phyloP scores from a whole-genome alignment of 2,113 vertebrate species.

The Lasiurus cinereus region DNA sequence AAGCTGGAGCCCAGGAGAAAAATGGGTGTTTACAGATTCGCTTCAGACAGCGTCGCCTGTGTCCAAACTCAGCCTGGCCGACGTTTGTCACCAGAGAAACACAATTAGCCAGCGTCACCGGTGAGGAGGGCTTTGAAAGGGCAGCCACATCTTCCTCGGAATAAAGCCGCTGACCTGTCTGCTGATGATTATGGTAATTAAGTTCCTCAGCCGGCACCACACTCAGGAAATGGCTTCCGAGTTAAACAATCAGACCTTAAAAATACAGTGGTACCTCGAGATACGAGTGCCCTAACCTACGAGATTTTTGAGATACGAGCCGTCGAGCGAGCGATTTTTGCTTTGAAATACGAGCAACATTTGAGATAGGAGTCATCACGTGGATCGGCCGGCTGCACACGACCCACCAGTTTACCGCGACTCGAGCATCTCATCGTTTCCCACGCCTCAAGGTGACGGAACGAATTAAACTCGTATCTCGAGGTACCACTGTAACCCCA shows the following conservation, averaged over 20 bases:
- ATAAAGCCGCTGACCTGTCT: not conserved
- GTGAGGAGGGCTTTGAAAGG: not conserved
- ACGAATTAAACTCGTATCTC: too few relatives aligned
- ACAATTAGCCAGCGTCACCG: not conserved
- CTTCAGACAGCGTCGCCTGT: not conserved
- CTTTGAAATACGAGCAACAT: too few relatives aligned
- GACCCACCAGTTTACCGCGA: too few relatives aligned
- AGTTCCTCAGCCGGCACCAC: not conserved
- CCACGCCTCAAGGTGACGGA: too few relatives aligned
- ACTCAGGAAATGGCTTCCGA: not conserved
- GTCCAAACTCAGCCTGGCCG: not conserved
- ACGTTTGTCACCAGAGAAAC: not conserved
- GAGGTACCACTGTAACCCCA: too few relatives aligned
- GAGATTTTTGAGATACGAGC: too few relatives aligned
- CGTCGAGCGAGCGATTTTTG: too few relatives aligned
- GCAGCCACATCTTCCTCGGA: not conserved
- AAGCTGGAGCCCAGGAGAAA: not conserved
- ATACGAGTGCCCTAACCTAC: too few relatives aligned
- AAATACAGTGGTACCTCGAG: not conserved
- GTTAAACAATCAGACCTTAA: not conserved
- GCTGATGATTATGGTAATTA: not conserved
- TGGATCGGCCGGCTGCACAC: too few relatives aligned
- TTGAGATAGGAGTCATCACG: too few relatives aligned
- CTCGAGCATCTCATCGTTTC: too few relatives aligned
- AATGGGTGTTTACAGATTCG: not conserved